Evolutionary conservation across 2,888 invertebrate species (phyloP), one percentile per base, ranked within the genome.

Genomic region (Pollenia angustigena): DNA sequence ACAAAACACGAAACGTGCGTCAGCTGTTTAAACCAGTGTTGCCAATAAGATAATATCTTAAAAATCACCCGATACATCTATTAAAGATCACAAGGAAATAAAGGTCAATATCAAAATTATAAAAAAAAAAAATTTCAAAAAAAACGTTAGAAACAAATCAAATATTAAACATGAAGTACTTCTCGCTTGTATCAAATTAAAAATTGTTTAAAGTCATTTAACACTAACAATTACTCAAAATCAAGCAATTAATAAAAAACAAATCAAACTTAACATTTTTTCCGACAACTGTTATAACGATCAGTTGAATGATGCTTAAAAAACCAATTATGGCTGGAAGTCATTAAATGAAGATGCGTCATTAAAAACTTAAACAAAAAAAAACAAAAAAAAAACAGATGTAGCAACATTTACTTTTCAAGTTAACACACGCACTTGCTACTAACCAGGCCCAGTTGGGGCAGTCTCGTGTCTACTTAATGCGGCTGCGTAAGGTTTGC

Each of bases 311-410:
- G 58, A 60, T 85, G 76, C 64, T 86, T 58, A 74, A 71, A 82
- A 71, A 58, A 32, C 60, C 86, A 71, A 66, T 83, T 83, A 83
- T 83, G 83, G 80, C 72, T 76, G 64, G 40, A 50, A 75, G 32
- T 69, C 52, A 80, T 80, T 71, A 81, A 85, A 69, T 74, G 62
- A 85, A 85, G 84, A 84, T 79, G 79, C 79, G 79, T 84, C 74
- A 80, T 52, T 74, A 46, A 40, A 18, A 12, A n/a, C 18, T 9
- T n/a, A 60, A 42, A 40, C 12, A 12, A 23, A n/a, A 32, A 62
- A 8, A 4, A 16, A 62, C 12, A 23, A n/a, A 32, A 62, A 8
- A 4, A 16, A 62, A n/a, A 40, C 32, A 44, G 78, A 6, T 32
- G 32, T 32, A 32, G 6, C 16, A 23, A 58, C 14, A 66, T 32